Percentiles rank a stretch among this genome's conserved stretches.
These are phyloP conservation scores for Orthosia incerta DNA, from an alignment of 2,888 invertebrate species.

Conservation along the genomic window DNA sequence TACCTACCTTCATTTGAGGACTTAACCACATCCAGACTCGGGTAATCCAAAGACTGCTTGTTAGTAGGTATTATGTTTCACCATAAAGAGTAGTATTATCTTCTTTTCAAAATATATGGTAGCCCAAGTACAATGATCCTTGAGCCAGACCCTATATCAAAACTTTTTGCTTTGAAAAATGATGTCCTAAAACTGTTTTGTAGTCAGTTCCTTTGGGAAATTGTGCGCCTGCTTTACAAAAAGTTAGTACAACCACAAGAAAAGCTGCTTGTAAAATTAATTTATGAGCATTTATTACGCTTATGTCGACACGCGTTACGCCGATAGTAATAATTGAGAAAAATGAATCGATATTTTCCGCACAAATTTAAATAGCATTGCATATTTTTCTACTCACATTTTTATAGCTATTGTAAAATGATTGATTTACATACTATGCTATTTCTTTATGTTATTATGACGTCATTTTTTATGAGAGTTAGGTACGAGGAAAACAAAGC, in stretches of 20 bases:
- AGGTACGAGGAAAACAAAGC: conserved; percentile 20
- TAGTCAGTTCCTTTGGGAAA: conserved; percentile 3
- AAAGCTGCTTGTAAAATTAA: conserved; percentile 1
- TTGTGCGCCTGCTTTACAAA: background rate
- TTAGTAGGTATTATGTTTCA: background rate
- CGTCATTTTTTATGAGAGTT: conserved; percentile 47
- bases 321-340: conserved; percentile 32
- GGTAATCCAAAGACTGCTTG: conserved; percentile 17
- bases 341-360: conserved; percentile 43
- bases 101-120: background rate
- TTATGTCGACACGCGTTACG: conserved; percentile 30
- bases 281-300: conserved; percentile 27
- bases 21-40: background rate
- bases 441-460: conserved; percentile 48
- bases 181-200: conserved; percentile 13
- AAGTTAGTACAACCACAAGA: conserved; percentile 13
- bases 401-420: conserved; percentile 54
- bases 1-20: conserved; percentile 9
- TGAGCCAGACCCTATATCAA: background rate
- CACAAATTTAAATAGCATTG: conserved; percentile 35
- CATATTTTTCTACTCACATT: conserved; percentile 37
- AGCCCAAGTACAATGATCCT: background rate
- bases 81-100: background rate
- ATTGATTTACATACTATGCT: conserved; percentile 52
- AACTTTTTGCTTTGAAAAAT: conserved; percentile 6